phyloP scores from a whole-genome alignment of 1,140 invertebrate species.

The Tachypleus tridentatus region DNA sequence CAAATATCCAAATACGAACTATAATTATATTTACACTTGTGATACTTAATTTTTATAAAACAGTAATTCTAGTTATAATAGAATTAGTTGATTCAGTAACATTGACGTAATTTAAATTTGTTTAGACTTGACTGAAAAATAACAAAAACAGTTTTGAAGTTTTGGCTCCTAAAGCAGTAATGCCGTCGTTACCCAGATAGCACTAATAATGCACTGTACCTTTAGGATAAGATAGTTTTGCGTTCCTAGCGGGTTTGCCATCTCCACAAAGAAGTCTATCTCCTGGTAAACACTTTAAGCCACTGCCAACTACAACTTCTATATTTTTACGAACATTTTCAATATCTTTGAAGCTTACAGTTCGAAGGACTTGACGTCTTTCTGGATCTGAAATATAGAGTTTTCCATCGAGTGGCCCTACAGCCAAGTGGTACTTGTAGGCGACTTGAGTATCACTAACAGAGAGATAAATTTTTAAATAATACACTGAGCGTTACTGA shows the following conservation, averaged over 20 bases:
- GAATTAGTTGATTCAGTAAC: too few relatives aligned
- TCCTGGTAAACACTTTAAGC: conserved; percentile 86
- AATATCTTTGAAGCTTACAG: conserved; percentile 50
- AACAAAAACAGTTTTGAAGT: too few relatives aligned
- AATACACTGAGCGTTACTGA: too few relatives aligned
- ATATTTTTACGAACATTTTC: conserved; percentile 69
- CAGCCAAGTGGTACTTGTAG: conserved; percentile 87
- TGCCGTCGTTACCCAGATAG: too few relatives aligned
- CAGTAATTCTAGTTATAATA: too few relatives aligned
- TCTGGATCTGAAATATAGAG: conserved; percentile 91
- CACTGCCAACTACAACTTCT: conserved; percentile 83
- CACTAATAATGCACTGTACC: conserved; percentile 29
- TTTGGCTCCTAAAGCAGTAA: too few relatives aligned
- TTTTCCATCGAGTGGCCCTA: conserved; percentile 86
- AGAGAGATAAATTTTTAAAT: neutral
- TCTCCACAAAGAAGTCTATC: conserved; percentile 84
- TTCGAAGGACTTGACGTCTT: conserved; percentile 52
- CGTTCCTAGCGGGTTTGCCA: conserved; percentile 74
- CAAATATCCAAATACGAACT: too few relatives aligned
- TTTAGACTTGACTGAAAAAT: too few relatives aligned
- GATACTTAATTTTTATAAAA: too few relatives aligned
- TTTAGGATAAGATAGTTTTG: conserved; percentile 90
- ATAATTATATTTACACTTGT: too few relatives aligned
- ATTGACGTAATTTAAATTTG: too few relatives aligned
- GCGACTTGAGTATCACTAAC: conserved; percentile 74